These are phyloP conservation scores for Rhea americana DNA, from an alignment of 2,113 vertebrate species.

Conservation along the genomic window DNA sequence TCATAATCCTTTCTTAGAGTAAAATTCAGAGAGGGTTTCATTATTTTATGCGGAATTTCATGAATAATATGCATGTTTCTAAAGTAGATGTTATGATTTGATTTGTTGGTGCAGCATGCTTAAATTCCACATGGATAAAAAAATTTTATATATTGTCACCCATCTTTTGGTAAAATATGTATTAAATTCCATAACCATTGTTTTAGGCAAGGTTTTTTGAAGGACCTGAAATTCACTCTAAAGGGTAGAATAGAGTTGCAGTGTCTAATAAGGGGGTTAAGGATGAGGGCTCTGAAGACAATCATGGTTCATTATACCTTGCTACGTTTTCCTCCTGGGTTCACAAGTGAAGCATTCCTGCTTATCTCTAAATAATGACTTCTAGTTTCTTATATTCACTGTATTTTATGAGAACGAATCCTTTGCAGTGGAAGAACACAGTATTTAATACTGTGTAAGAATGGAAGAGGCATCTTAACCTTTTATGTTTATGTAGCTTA, in stretches of 20 bases:
- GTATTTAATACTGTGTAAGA: not conserved
- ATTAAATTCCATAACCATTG: not conserved
- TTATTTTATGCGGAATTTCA: not conserved
- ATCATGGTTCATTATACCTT: too few species aligned
- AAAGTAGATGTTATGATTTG: not conserved
- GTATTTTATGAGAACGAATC: not conserved
- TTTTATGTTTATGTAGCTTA: not conserved
- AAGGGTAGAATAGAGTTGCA: not conserved
- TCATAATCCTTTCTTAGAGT: not conserved
- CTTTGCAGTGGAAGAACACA: not conserved
- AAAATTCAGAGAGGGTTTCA: not conserved
- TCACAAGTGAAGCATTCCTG: not conserved
- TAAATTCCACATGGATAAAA: not conserved
- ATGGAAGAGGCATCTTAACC: not conserved
- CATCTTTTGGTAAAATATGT: not conserved
- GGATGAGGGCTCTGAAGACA: not conserved
- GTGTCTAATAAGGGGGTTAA: not conserved
- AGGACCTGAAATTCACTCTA: not conserved
- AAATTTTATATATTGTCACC: not conserved
- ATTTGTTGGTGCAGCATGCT: accelerated
- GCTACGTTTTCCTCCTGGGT: not conserved
- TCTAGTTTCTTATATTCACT: not conserved
- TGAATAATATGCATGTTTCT: not conserved
- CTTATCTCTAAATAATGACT: not conserved
- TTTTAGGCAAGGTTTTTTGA: not conserved